These are phyloP conservation scores for Callipepla californica DNA, from an alignment of 2,113 vertebrate genomes.

Conservation along the genomic window DNA sequence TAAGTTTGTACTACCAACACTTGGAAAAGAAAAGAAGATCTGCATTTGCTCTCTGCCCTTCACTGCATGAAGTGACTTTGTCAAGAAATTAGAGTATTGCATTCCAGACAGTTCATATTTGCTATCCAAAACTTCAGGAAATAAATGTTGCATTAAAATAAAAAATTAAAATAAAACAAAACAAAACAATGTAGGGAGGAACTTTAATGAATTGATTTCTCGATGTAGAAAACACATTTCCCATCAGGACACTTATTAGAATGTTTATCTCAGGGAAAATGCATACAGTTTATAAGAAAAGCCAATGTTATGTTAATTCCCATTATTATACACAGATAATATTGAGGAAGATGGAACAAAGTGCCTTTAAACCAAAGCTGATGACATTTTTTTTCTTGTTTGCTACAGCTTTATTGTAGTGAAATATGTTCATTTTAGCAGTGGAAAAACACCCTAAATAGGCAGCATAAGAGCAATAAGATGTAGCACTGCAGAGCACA, in stretches of 20 bases:
- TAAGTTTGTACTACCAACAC: not conserved
- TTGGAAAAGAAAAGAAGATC: not conserved
- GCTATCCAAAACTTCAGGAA: not conserved
- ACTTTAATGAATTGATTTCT: conserved; percentile 24
- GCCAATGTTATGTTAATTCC: conserved; percentile 75
- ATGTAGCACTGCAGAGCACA: conserved; percentile 62
- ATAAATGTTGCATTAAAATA: not conserved
- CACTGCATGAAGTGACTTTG: not conserved
- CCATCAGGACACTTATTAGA: not conserved
- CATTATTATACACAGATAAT: conserved; percentile 73
- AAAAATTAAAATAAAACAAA: not conserved
- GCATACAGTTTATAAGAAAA: conserved; percentile 61
- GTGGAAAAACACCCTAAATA: conserved; percentile 76
- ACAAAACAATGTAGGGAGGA: not conserved
- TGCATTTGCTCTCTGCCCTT: not conserved
- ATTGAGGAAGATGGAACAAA: conserved; percentile 67
- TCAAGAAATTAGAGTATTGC: not conserved
- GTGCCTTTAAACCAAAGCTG: conserved; percentile 75
- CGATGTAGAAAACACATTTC: not conserved
- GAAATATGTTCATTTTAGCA: conserved; percentile 78
- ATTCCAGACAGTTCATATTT: not conserved
- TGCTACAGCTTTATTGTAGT: conserved; percentile 81
- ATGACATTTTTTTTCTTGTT: conserved; percentile 66
- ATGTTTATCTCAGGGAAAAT: conserved; percentile 44
- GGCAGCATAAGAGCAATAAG: conserved; percentile 69